phyloP scores from a whole-genome alignment of 1,140 invertebrate species.

The Drosophila virilis region DNA sequence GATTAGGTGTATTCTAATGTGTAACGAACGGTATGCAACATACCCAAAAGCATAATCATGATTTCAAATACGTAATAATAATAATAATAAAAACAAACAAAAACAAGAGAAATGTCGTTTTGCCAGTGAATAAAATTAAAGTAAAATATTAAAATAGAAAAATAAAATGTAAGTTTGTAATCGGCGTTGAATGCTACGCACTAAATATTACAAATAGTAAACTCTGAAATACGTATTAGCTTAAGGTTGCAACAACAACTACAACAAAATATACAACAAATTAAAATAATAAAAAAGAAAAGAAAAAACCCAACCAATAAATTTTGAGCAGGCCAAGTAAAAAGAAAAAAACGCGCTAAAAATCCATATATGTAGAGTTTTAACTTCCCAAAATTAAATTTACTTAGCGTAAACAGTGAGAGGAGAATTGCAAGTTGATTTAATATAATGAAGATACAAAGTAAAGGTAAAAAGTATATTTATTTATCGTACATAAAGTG shows the following conservation, averaged over 20 bases:
- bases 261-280: constrained; percentile 29
- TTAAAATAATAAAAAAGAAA: neutral
- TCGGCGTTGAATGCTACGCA: constrained; percentile 22
- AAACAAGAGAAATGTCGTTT: constrained; percentile 59
- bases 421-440: constrained; percentile 1
- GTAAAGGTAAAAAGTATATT: constrained; percentile 50
- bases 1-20: constrained; percentile 50
- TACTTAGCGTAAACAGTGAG: constrained; percentile 29
- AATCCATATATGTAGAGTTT: constrained; percentile 78
- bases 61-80: constrained; percentile 82
- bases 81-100: constrained; percentile 49
- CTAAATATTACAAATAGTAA: constrained; percentile 48
- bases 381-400: constrained; percentile 76
- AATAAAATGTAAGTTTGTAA: constrained; percentile 40
- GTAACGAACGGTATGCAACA: constrained; percentile 76
- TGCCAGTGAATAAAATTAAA: constrained; percentile 77
- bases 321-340: constrained; percentile 10
- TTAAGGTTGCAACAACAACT: constrained; percentile 74
- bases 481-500: constrained; percentile 60
- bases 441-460: constrained; percentile 23
- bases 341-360: constrained; percentile 28
- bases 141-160: constrained; percentile 34
- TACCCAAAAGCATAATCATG: constrained; percentile 81
- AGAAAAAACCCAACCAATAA: neutral
- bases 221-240: constrained; percentile 80